Evolutionary conservation across 2,113 vertebrate species (phyloP).

Genomic region (Myiopsitta monachus): DNA sequence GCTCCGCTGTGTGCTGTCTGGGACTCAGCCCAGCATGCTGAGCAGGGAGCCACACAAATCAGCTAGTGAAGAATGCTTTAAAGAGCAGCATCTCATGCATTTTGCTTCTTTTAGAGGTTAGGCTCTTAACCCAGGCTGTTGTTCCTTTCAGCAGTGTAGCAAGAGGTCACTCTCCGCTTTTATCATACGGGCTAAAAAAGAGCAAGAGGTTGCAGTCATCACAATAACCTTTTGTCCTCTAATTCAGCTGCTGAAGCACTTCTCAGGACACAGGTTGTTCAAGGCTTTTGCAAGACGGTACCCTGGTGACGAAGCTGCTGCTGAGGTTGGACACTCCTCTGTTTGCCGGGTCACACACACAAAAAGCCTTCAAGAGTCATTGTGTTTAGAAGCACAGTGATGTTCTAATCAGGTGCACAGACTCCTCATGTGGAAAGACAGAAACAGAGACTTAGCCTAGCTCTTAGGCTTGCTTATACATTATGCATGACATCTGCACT

Average conservation of each 20-base stretch:
- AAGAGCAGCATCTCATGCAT: not conserved
- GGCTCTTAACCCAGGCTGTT: constrained; percentile 58
- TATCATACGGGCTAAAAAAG: not conserved
- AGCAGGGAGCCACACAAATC: not conserved
- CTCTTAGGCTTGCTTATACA: not conserved
- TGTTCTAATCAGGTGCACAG: constrained; percentile 15
- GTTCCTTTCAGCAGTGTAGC: constrained; percentile 2
- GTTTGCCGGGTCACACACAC: constrained; percentile 2
- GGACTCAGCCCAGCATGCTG: not conserved
- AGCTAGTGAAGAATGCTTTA: not conserved
- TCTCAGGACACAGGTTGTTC: constrained; percentile 8
- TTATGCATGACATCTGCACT: not conserved
- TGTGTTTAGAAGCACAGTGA: not conserved
- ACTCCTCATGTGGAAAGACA: not conserved
- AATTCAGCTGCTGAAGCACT: not conserved
- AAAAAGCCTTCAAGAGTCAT: not conserved
- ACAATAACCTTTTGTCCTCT: constrained; percentile 46
- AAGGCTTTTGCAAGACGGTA: not conserved
- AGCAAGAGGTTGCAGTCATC: not conserved
- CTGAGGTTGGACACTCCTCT: not conserved
- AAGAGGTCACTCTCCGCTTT: constrained; percentile 45
- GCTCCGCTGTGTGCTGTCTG: not conserved
- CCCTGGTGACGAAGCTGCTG: not conserved
- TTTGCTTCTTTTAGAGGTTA: not conserved
- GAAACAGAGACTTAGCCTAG: not conserved